Evolutionary conservation across 2,797 vertebrate genomes (phyloP).

Genomic region (Darevskia mixta): DNA sequence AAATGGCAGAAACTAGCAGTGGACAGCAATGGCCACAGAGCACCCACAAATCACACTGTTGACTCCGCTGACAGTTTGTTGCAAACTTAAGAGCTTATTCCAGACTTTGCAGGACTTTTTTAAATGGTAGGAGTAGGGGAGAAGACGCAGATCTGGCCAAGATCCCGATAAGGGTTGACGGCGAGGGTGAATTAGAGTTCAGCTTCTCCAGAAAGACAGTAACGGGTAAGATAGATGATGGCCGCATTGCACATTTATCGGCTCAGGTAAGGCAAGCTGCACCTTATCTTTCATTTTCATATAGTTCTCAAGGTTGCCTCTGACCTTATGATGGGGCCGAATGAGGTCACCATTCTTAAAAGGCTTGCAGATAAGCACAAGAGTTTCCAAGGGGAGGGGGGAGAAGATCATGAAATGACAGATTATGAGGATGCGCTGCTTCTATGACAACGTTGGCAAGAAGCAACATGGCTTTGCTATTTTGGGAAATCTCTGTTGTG

Average conservation of each 20-base stretch:
- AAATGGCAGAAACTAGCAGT: too few relatives aligned
- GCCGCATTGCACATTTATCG: not conserved
- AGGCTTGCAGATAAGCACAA: not conserved
- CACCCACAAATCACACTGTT: not conserved
- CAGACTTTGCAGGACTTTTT: not conserved
- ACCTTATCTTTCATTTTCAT: slow-evolving; percentile 6
- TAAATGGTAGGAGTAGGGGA: not conserved
- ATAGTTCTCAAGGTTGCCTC: not conserved
- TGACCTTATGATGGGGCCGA: not conserved
- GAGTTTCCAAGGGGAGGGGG: not conserved
- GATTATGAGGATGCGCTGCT: not conserved
- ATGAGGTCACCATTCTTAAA: not conserved
- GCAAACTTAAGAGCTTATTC: not conserved
- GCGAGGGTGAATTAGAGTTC: slow-evolving; percentile 15
- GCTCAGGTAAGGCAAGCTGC: not conserved
- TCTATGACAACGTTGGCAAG: slow-evolving; percentile 38
- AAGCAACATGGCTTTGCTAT: not conserved
- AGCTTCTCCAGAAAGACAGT: not conserved
- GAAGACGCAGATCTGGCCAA: not conserved
- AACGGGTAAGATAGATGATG: slow-evolving; percentile 18
- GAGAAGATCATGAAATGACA: not conserved
- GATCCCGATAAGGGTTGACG: not conserved
- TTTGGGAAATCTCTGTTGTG: not conserved
- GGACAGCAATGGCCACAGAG: not conserved
- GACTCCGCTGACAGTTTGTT: not conserved